Conservation (phyloP, 2,113 vertebrate genomes). For the Piaya cayana region DNA sequence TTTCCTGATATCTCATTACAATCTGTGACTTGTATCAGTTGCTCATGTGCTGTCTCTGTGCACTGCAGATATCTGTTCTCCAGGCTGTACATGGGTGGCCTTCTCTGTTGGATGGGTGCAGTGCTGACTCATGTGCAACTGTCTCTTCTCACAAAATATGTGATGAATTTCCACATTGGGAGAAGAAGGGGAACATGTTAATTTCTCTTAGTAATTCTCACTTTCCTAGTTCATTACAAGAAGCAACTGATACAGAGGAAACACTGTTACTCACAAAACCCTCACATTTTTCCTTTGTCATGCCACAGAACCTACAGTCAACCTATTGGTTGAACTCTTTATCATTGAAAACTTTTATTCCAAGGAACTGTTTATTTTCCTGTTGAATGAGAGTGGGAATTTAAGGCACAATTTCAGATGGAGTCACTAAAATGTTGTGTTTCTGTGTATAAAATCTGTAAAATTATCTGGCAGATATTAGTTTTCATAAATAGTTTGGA, state of each 20-base stretch:
- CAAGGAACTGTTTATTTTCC: background rate
- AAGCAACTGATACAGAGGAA: background rate
- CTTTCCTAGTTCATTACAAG: background rate
- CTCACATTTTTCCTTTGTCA: background rate
- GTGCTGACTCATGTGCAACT: background rate
- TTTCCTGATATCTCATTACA: background rate
- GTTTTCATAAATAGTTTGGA: background rate
- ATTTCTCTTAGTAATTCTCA: background rate
- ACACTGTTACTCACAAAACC: background rate
- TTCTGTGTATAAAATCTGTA: background rate
- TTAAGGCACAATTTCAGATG: background rate
- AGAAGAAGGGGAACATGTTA: background rate
- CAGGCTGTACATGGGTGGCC: background rate
- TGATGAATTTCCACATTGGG: background rate
- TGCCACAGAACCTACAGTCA: background rate
- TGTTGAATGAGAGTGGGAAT: background rate
- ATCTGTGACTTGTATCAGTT: background rate
- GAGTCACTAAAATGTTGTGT: background rate
- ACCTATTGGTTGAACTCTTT: background rate
- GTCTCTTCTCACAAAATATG: background rate
- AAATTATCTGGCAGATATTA: background rate
- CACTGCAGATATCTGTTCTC: background rate
- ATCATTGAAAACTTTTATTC: background rate
- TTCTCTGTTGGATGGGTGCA: background rate
- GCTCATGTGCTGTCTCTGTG: background rate